phyloP scores from a whole-genome alignment of 1,140 invertebrate species.

The Saccostrea glomerata region DNA sequence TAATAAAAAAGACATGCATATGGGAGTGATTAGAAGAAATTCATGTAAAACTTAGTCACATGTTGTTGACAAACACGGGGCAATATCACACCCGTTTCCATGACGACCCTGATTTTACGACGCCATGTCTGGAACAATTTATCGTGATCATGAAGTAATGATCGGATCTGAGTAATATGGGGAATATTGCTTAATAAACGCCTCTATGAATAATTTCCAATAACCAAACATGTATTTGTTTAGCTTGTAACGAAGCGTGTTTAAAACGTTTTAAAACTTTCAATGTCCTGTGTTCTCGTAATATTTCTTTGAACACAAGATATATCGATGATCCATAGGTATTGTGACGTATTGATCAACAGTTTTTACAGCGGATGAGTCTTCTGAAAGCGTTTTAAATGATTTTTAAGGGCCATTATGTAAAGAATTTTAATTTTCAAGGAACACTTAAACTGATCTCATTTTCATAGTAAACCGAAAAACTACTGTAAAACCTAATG shows the following conservation, averaged over 20 bases:
- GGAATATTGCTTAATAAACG: conserved; percentile 13
- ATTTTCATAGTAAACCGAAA: no score
- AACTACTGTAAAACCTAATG: no score
- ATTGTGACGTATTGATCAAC: no score
- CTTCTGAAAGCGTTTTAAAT: no score
- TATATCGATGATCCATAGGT: no score
- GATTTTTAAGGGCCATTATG: no score
- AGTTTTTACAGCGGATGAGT: no score
- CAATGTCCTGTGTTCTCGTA: not conserved
- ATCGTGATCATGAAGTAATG: not conserved
- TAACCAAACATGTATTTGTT: conserved; percentile 9
- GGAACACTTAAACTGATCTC: no score
- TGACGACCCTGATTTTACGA: not conserved
- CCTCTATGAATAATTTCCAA: conserved; percentile 27
- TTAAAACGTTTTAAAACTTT: not conserved
- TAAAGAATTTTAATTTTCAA: no score
- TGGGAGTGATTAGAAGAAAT: not conserved
- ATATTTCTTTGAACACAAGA: not conserved
- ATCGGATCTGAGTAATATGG: not conserved
- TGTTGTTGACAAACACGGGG: not conserved
- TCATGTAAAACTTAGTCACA: not conserved
- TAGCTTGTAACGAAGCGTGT: not conserved
- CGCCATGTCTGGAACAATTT: not conserved
- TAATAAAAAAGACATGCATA: not conserved
- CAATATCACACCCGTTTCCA: conserved; percentile 5